Evolutionary conservation across 2,888 invertebrate genomes (phyloP).

Genomic region (Aphodius sticticus): DNA sequence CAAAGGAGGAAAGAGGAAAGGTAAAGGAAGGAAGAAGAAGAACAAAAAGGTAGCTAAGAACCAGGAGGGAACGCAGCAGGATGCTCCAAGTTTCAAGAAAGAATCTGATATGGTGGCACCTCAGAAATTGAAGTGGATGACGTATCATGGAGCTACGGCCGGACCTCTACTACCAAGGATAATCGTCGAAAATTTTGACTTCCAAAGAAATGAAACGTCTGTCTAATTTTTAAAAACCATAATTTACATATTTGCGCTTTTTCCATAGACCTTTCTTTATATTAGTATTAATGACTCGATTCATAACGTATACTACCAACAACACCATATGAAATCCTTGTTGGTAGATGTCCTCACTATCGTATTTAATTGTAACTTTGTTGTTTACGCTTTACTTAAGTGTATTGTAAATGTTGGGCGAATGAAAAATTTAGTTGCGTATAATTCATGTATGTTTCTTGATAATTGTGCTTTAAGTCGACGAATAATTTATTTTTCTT

Average conservation of each 20-base stretch:
- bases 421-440: not conserved
- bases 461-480: too few relatives aligned
- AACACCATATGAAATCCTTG: not conserved
- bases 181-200: slow-evolving; percentile 63
- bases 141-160: slow-evolving; percentile 65
- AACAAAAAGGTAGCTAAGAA: slow-evolving; percentile 52
- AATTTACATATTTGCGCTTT: not conserved
- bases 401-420: not conserved
- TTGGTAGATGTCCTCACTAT: not conserved
- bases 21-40: slow-evolving; percentile 62
- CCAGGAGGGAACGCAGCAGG: slow-evolving; percentile 51
- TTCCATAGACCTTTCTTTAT: not conserved
- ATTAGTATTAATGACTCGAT: not conserved
- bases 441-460: too few relatives aligned
- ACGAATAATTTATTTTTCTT: not conserved
- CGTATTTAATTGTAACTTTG: slow-evolving; percentile 4
- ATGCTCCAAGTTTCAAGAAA: slow-evolving; percentile 33
- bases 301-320: not conserved
- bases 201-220: slow-evolving; percentile 33
- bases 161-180: slow-evolving; percentile 67
- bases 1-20: slow-evolving; percentile 52
- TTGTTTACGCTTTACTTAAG: not conserved
- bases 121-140: slow-evolving; percentile 62
- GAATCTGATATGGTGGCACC: slow-evolving; percentile 47
- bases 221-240: not conserved